A percentile compares a stretch with the other conserved stretches of the same genome.
Conservation (phyloP, 2,113 vertebrate genomes). For the Neolamprologus kungweensis region DNA sequence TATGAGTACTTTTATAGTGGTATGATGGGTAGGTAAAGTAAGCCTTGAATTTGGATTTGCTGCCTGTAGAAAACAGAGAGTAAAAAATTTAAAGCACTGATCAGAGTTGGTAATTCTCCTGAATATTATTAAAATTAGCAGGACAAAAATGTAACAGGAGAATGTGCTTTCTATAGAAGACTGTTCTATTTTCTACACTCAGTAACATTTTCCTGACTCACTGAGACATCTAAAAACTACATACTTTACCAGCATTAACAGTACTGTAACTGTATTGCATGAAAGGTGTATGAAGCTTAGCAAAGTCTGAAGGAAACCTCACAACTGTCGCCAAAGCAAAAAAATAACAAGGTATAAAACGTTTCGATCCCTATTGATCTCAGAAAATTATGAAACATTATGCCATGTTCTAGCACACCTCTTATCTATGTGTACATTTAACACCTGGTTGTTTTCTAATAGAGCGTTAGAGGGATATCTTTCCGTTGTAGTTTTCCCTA, state of each 20-base stretch:
- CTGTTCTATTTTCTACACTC: neutral
- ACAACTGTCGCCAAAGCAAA: neutral
- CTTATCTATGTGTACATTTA: neutral
- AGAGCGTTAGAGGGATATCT: neutral
- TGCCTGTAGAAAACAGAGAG: neutral
- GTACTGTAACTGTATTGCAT: neutral
- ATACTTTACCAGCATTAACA: neutral
- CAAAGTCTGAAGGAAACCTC: neutral
- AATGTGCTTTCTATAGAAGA: neutral
- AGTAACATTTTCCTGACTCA: neutral
- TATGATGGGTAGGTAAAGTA: neutral
- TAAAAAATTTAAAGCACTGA: neutral
- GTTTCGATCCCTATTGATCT: neutral
- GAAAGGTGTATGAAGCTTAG: neutral
- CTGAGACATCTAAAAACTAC: neutral
- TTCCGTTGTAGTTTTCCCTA: neutral
- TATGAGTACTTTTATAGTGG: neutral
- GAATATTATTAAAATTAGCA: neutral
- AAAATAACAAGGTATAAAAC: neutral
- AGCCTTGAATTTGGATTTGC: neutral
- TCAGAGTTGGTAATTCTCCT: neutral
- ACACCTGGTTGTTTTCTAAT: neutral
- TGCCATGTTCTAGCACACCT: neutral
- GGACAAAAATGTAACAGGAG: neutral
- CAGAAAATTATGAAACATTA: neutral